These are phyloP conservation scores for Malurus leucopterus DNA, from an alignment of 2,797 vertebrate species.

Conservation along the genomic window DNA sequence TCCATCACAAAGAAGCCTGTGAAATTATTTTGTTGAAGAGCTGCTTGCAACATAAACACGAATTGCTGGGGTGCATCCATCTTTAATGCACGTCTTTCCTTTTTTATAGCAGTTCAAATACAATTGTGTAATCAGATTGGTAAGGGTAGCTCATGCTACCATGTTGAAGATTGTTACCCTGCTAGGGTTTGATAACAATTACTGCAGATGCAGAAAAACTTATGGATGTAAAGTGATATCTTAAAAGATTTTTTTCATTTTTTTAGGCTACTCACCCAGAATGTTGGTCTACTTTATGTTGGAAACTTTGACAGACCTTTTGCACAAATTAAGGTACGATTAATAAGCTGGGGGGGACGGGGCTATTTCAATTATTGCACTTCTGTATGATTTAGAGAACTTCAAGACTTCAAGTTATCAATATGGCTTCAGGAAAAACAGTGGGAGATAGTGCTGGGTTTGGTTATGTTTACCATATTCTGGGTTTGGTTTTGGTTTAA, in stretches of 20 bases:
- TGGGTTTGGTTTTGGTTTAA: neutral
- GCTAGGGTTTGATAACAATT: neutral
- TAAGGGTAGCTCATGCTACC: neutral
- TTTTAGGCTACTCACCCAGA: slow-evolving; percentile 88
- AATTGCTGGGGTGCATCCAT: neutral
- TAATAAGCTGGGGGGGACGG: neutral
- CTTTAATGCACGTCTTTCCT: neutral
- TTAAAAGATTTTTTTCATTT: slow-evolving; percentile 49
- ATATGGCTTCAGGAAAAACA: neutral
- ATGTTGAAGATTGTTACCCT: neutral
- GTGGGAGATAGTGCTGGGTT: neutral
- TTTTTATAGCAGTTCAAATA: neutral
- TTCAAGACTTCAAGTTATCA: neutral
- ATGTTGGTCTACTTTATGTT: slow-evolving; percentile 92
- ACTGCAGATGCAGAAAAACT: neutral
- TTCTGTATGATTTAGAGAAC: neutral
- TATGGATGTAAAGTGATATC: slow-evolving; percentile 3
- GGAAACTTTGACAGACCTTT: slow-evolving; percentile 94
- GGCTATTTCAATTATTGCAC: slow-evolving; percentile 1
- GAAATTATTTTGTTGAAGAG: neutral
- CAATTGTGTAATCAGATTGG: slow-evolving; percentile 3
- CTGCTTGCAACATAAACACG: neutral
- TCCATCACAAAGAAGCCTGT: neutral
- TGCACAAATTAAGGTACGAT: slow-evolving; percentile 94
- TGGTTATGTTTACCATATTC: neutral